These are phyloP conservation scores for Chloropsis cyanopogon DNA, from an alignment of 2,113 vertebrate genomes.

Conservation along the genomic window DNA sequence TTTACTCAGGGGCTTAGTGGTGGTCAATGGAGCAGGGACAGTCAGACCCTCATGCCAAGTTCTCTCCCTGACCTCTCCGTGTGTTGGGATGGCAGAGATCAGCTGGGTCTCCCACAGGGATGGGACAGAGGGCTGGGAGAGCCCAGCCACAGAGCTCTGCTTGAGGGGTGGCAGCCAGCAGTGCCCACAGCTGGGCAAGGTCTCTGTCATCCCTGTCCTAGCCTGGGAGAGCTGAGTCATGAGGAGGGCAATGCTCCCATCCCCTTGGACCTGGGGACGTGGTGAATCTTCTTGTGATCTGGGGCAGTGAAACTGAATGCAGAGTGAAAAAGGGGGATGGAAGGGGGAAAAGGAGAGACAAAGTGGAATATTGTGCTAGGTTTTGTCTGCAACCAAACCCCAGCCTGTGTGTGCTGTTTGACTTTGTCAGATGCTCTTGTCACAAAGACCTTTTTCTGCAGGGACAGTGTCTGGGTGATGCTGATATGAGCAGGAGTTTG, in stretches of 20 bases:
- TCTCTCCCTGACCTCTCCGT: accelerated
- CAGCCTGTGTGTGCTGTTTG: not conserved
- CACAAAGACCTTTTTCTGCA: not conserved
- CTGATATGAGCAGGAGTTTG: not conserved
- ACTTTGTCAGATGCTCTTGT: not conserved
- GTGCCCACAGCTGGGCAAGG: accelerated
- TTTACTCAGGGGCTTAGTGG: not conserved
- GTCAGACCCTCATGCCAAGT: accelerated
- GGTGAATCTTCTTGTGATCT: not conserved
- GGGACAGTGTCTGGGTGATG: not conserved
- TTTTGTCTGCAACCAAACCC: not conserved
- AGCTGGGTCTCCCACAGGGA: accelerated
- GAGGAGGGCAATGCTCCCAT: not conserved
- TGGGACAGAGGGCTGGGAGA: not conserved
- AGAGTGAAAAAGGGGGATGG: not conserved
- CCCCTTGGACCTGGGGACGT: not conserved
- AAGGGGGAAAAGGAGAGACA: not conserved
- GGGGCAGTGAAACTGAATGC: not conserved
- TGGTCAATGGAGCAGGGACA: not conserved
- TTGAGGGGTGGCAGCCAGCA: accelerated
- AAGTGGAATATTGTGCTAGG: not conserved
- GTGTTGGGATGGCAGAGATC: not conserved
- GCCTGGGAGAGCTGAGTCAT: accelerated
- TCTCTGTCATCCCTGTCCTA: not conserved
- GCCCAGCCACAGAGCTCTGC: not conserved